Percentiles rank a stretch among this genome's conserved stretches.
These are phyloP conservation scores for Chrysemys picta DNA, from an alignment of 2,113 vertebrate species.

Conservation along the genomic window DNA sequence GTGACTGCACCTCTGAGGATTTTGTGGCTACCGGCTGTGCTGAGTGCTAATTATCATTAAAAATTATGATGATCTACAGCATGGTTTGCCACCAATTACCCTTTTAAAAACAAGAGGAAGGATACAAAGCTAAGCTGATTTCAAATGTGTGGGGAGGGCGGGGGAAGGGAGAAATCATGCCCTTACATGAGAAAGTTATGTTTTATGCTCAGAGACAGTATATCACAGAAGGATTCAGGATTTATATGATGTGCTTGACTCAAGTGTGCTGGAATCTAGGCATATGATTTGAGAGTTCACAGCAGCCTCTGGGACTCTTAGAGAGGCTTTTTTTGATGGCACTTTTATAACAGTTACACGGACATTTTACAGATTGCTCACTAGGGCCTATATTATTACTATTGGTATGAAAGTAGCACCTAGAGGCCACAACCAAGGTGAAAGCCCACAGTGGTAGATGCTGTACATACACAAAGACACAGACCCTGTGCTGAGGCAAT, in stretches of 20 bases:
- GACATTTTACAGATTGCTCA: neutral
- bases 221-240: neutral
- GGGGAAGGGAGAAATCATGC: neutral
- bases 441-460: neutral
- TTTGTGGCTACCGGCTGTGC: neutral
- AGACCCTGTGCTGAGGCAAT: neutral
- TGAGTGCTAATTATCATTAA: fast-evolving
- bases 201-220: neutral
- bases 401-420: neutral
- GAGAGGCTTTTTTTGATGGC: neutral
- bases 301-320: neutral
- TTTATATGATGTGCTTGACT: neutral
- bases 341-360: neutral
- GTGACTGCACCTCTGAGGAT: neutral
- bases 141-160: neutral
- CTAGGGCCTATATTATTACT: neutral
- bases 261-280: neutral
- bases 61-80: neutral
- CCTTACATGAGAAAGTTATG: neutral
- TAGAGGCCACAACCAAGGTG: neutral
- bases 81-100: fast-evolving
- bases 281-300: neutral
- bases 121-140: neutral
- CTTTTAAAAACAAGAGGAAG: neutral
- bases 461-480: neutral